Conservation (phyloP, 2,113 vertebrate species). For the Planiliza haematocheilus region DNA sequence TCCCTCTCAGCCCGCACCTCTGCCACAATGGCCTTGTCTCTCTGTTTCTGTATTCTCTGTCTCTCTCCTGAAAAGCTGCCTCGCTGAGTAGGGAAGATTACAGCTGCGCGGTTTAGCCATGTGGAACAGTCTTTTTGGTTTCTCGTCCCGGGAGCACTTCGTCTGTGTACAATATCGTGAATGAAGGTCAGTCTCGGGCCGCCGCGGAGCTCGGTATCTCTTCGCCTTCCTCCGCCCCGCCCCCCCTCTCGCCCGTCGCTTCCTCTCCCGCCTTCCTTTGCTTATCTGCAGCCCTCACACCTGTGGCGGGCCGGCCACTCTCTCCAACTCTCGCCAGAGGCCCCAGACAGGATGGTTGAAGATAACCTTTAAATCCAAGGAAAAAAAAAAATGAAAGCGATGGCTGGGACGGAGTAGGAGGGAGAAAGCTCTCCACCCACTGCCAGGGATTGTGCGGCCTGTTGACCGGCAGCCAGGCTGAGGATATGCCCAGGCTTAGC, state of each 20-base stretch:
- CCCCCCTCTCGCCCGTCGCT: constrained; percentile 31
- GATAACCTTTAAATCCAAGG: constrained; percentile 82
- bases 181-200: constrained; percentile 54
- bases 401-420: constrained; percentile 25
- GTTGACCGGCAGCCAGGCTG: constrained; percentile 59
- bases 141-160: constrained; percentile 20
- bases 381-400: constrained; percentile 49
- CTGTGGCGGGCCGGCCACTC: constrained; percentile 64
- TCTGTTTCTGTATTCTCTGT: background rate
- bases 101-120: constrained; percentile 23
- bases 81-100: constrained; percentile 35
- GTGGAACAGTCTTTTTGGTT: constrained; percentile 44
- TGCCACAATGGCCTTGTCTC: background rate
- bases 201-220: constrained; percentile 53
- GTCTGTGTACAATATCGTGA: constrained; percentile 42
- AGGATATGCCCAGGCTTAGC: constrained; percentile 67
- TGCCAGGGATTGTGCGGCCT: constrained; percentile 39
- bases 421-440: constrained; percentile 45
- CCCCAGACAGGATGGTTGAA: constrained; percentile 73
- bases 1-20: background rate
- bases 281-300: constrained; percentile 78
- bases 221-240: constrained; percentile 33
- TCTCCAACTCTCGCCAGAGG: constrained; percentile 59
- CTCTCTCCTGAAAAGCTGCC: background rate
- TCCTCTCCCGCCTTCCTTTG: constrained; percentile 27